Conservation (phyloP, 2,888 invertebrate species). For the Nasonia oneida region DNA sequence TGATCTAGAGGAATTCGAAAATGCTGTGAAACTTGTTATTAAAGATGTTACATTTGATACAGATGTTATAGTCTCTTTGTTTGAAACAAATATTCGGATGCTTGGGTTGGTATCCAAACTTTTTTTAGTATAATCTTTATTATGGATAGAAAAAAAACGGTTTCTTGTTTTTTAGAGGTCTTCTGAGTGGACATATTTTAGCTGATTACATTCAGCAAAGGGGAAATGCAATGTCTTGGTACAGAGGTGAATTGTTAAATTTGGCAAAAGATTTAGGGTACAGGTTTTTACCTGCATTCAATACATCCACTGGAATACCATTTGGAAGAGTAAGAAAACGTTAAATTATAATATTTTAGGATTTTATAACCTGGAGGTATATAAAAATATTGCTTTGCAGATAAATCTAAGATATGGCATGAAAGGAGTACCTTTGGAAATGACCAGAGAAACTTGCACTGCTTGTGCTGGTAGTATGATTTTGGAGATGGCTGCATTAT, state of each 20-base stretch:
- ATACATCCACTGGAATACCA: conserved; percentile 98
- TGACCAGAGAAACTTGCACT: conserved; percentile 95
- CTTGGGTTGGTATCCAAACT: conserved; percentile 85
- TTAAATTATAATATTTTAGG: conserved; percentile 39
- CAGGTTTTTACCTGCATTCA: conserved; percentile 97
- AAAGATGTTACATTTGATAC: conserved; percentile 94
- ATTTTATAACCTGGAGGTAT: conserved; percentile 38
- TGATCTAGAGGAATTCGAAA: conserved; percentile 96
- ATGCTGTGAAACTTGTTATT: conserved; percentile 92
- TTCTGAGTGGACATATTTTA: conserved; percentile 95
- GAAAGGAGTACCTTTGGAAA: conserved; percentile 86
- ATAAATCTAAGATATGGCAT: conserved; percentile 91
- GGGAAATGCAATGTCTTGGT: conserved; percentile 89
- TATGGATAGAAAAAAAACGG: conserved; percentile 26
- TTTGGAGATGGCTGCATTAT: conserved; percentile 97
- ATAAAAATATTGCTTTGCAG: conserved; percentile 77
- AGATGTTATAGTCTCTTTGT: conserved; percentile 97
- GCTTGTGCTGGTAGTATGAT: conserved; percentile 99
- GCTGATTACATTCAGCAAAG: conserved; percentile 90
- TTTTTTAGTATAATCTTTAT: not conserved
- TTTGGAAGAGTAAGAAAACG: conserved; percentile 89
- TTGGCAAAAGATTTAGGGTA: conserved; percentile 97
- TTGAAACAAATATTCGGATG: conserved; percentile 98
- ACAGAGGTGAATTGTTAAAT: conserved; percentile 90
- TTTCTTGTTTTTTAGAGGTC: conserved; percentile 83